phyloP scores from a whole-genome alignment of 2,888 invertebrate species.

The Tetragonisca angustula region DNA sequence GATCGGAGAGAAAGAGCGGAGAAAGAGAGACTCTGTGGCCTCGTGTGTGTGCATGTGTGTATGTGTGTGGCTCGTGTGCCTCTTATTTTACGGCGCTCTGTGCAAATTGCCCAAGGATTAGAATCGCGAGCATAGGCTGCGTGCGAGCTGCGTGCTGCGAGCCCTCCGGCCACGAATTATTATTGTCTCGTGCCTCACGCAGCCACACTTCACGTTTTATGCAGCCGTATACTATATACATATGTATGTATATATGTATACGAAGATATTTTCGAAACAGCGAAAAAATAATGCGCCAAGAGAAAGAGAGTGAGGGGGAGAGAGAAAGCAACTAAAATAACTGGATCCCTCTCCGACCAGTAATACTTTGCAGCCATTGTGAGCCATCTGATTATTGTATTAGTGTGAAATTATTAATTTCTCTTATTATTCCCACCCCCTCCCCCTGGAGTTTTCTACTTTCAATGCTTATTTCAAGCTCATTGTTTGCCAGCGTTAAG shows the following conservation, averaged over 20 bases:
- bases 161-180: conserved; percentile 70
- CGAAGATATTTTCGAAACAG: conserved; percentile 37
- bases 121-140: conserved; percentile 71
- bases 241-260: too few species aligned
- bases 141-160: conserved; percentile 60
- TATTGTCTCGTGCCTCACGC: conserved; percentile 78
- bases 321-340: conserved; percentile 53
- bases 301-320: too few species aligned
- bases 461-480: neutral
- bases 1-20: conserved; percentile 49
- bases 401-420: conserved; percentile 23
- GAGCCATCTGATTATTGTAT: conserved; percentile 34
- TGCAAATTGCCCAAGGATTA: conserved; percentile 75
- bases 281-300: conserved; percentile 38
- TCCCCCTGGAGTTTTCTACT: neutral
- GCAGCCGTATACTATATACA: conserved; percentile 15
- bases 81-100: conserved; percentile 71
- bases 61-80: conserved; percentile 16
- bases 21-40: conserved; percentile 40
- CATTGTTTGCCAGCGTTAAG: neutral
- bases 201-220: conserved; percentile 61
- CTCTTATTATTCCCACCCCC: conserved; percentile 30
- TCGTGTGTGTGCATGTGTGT: neutral
- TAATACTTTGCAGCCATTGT: conserved; percentile 16
- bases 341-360: conserved; percentile 46